Conservation (phyloP, 2,888 invertebrate genomes). For the Tachystola acroxantha region DNA sequence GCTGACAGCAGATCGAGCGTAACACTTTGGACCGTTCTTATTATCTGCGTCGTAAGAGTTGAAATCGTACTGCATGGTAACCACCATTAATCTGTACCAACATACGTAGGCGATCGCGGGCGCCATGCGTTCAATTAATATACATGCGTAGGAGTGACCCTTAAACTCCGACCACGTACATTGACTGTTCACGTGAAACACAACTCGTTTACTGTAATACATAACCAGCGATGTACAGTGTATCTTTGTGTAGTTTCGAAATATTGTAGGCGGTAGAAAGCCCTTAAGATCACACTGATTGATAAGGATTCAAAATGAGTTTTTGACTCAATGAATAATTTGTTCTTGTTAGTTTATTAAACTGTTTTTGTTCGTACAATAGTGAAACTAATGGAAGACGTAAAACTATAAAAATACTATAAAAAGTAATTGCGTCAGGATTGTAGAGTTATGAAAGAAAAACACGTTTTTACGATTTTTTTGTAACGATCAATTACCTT, state of each 20-base stretch:
- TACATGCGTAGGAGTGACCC: conserved; percentile 34
- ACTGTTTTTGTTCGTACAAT: conserved; percentile 2
- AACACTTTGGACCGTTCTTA: too few species aligned
- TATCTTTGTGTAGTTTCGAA: conserved; percentile 12
- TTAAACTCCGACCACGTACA: conserved; percentile 16
- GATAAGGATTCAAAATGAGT: conserved; percentile 14
- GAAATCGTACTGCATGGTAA: too few species aligned
- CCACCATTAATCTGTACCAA: too few species aligned
- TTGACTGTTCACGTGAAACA: conserved; percentile 5
- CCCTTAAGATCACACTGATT: conserved; percentile 19
- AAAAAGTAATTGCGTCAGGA: not conserved
- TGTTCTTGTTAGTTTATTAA: conserved; percentile 5
- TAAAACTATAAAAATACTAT: not conserved
- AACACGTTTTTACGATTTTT: too few species aligned
- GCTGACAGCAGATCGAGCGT: too few species aligned
- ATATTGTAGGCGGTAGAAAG: conserved; percentile 21
- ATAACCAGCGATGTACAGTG: conserved; percentile 16
- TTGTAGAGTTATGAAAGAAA: not conserved
- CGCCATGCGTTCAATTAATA: conserved; percentile 31
- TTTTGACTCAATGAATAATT: conserved; percentile 6
- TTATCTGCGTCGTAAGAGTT: too few species aligned
- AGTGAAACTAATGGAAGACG: conserved; percentile 1
- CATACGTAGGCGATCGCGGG: conserved; percentile 35
- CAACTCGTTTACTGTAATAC: conserved; percentile 9
- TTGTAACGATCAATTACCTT: too few species aligned